Evolutionary conservation across 2,797 vertebrate genomes (phyloP).

Genomic region (Schizopygopsis pylzovi): DNA sequence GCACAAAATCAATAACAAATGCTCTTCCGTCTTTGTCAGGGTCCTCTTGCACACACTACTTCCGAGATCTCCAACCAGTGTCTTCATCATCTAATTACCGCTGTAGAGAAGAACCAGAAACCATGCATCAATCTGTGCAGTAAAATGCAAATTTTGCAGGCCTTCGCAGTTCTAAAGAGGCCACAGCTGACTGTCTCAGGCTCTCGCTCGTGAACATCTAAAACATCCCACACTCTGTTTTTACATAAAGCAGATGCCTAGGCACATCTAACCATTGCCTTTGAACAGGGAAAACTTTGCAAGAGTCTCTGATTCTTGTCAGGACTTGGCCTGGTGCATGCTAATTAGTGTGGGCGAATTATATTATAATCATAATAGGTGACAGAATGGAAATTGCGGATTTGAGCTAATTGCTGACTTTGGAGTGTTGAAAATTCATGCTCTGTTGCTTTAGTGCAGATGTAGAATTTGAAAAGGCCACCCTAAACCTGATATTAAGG

Average conservation of each 20-base stretch:
- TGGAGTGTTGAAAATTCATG: conserved; percentile 48
- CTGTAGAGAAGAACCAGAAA: conserved; percentile 24
- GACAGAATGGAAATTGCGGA: conserved; percentile 56
- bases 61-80: background rate
- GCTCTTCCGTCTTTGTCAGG: conserved; percentile 7
- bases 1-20: conserved; percentile 28
- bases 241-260: conserved; percentile 52
- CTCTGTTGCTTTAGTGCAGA: conserved; percentile 46
- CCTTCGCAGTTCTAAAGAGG: conserved; percentile 22
- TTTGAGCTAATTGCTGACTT: conserved; percentile 65
- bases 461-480: conserved; percentile 48
- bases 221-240: conserved; percentile 33
- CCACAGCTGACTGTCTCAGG: conserved; percentile 37
- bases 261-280: conserved; percentile 26
- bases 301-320: conserved; percentile 60
- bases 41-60: background rate
- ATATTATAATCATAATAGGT: conserved; percentile 70
- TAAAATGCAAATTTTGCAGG: background rate
- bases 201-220: conserved; percentile 19
- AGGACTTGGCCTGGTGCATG: conserved; percentile 57
- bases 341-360: conserved; percentile 63
- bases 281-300: conserved; percentile 47
- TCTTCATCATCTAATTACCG: conserved; percentile 18
- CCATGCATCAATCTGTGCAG: background rate
- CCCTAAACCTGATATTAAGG: conserved; percentile 59